These are phyloP conservation scores for Acholoe squamosa DNA, from an alignment of 2,888 invertebrate genomes.

Conservation along the genomic window DNA sequence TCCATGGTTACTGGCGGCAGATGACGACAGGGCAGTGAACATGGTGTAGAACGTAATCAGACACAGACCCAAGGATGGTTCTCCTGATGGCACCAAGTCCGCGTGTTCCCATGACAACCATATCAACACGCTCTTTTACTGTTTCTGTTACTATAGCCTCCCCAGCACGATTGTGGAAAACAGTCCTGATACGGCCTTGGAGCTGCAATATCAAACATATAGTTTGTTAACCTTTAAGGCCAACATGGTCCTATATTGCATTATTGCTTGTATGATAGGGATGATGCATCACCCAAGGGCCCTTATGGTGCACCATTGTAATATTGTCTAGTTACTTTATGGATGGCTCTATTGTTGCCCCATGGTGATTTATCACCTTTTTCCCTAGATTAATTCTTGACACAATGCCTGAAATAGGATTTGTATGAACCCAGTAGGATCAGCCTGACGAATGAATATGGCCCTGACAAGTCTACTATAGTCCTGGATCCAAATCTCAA, in stretches of 20 bases:
- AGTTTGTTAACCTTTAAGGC: neutral
- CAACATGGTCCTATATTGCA: neutral
- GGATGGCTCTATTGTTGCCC: too few species aligned
- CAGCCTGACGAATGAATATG: too few species aligned
- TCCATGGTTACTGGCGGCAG: neutral
- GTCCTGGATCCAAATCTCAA: too few species aligned
- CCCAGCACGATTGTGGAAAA: conserved; percentile 4
- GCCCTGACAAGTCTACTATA: too few species aligned
- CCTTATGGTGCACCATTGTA: neutral
- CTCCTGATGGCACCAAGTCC: conserved; percentile 3
- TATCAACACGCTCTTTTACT: neutral
- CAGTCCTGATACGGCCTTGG: neutral
- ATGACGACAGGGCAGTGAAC: conserved; percentile 49
- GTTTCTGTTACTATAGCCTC: conserved; percentile 22
- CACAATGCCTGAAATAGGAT: too few species aligned
- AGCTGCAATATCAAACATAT: neutral
- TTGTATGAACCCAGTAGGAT: too few species aligned
- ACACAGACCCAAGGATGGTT: conserved; percentile 28
- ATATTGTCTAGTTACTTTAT: neutral
- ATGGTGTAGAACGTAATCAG: conserved; percentile 40
- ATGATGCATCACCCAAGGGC: neutral
- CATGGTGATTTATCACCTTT: too few species aligned
- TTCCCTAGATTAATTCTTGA: too few species aligned
- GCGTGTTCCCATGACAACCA: conserved; percentile 50
- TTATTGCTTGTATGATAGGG: neutral